Base-by-base conservation (phyloP, 1,140 invertebrate species). In the Drosophila parabipectinata region DNA sequence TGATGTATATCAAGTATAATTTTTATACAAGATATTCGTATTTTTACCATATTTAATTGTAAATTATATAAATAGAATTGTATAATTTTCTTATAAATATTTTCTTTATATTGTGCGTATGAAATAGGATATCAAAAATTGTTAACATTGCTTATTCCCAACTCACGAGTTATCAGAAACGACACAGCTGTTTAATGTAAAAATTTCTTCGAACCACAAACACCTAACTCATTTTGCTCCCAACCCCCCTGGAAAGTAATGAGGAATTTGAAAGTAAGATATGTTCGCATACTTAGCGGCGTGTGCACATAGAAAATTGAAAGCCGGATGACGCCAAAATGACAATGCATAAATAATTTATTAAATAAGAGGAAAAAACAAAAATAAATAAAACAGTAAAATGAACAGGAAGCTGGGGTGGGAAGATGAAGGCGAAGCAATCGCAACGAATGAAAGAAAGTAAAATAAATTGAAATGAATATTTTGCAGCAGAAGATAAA, bases 401-500 rank as follows among this genome's bases (percentile, higher is more conserved):
- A 66, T 30, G 28, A 52, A 32, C 18, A 8, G 15, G 50, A 34
- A 32, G 50, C 14, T 15, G 41, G 12, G n/a, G 7, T n/a, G 34
- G 15, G 32, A 9, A 56, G 44, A 3, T 18, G 51, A 15, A 56
- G 63, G 6, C 44, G 39, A 57, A 66, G 66, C 44, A 56, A 68
- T 69, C 51, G 63, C 64, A 66, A 1, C 51, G 54, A 50, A 51
- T 60, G 50, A 60, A 30, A 48, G 56, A 66, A 73, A 77, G 62
- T 73, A 67, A 88, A 88, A 88, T 88, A 89, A 88, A 88, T 88
- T 79, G 76, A 88, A 87, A 87, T 88, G 83, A 87, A 87, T 87
- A 88, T 87, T 87, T 85, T 85, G 74, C 78, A 78, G 66, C 8
- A 75, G 78, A 62, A 87, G 79, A 87, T 77, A 85, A 88, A 88